A percentile compares a stretch with the other conserved stretches of the same genome.
These are phyloP conservation scores for Odontamblyopus lacepedii DNA, from an alignment of 2,797 vertebrate genomes.

Conservation along the genomic window DNA sequence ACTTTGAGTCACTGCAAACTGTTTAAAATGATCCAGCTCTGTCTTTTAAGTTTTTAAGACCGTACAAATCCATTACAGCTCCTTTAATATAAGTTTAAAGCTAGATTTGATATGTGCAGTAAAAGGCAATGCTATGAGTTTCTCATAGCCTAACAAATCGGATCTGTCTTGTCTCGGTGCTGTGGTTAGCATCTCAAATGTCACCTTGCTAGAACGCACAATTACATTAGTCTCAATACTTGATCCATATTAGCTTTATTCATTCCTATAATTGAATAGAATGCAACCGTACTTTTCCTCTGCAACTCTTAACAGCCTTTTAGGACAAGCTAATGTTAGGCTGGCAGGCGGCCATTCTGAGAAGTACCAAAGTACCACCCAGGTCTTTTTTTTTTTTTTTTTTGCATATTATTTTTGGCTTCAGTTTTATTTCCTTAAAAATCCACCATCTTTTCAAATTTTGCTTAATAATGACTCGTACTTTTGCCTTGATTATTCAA, in stretches of 20 bases:
- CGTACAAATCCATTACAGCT: too few relatives aligned
- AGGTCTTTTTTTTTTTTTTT: background rate
- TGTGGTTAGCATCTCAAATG: background rate
- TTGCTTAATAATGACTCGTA: background rate
- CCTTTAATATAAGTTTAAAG: too few relatives aligned
- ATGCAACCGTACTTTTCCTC: conserved; percentile 3
- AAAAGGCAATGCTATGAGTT: background rate
- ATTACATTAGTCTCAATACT: conserved; percentile 3
- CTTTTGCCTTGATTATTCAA: too few relatives aligned
- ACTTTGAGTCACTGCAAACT: too few relatives aligned
- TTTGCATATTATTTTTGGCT: background rate
- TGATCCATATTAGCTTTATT: background rate
- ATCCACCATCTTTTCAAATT: background rate
- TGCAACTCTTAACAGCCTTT: background rate
- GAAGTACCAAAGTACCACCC: background rate
- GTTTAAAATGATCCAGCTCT: too few relatives aligned
- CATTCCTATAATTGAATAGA: background rate
- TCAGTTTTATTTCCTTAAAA: background rate
- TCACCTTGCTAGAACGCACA: background rate
- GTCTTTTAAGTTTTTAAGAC: too few relatives aligned
- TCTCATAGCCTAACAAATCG: background rate
- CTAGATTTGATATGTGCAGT: too few relatives aligned
- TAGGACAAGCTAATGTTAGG: background rate
- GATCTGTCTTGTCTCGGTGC: background rate
- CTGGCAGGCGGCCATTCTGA: conserved; percentile 2